A percentile compares a stretch with the other conserved stretches of the same genome.
Evolutionary conservation across 2,888 invertebrate species (phyloP).

Genomic region (Horisme vitalbata): DNA sequence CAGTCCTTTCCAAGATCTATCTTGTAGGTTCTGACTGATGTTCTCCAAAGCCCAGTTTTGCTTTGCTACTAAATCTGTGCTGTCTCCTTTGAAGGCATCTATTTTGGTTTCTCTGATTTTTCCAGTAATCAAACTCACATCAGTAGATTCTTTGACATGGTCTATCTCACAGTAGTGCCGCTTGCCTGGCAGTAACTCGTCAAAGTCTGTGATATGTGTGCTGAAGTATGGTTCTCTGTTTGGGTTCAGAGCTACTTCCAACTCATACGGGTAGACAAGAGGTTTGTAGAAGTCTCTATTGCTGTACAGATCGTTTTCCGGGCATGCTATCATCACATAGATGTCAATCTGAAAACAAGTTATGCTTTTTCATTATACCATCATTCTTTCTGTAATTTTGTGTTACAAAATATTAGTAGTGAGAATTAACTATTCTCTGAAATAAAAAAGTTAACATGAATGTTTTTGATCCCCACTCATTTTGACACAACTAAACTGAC

Average conservation of each 20-base stretch:
- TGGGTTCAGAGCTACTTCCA: slow-evolving; percentile 91
- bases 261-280: slow-evolving; percentile 95
- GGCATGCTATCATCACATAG: slow-evolving; percentile 95
- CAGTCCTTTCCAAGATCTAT: slow-evolving; percentile 92
- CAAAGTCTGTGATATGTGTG: slow-evolving; percentile 88
- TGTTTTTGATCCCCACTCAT: too few species aligned
- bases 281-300: slow-evolving; percentile 94
- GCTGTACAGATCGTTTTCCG: slow-evolving; percentile 93
- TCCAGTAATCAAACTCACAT: slow-evolving; percentile 90
- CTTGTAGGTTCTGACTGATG: slow-evolving; percentile 85
- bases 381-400: too few species aligned
- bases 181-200: slow-evolving; percentile 87
- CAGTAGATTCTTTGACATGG: slow-evolving; percentile 69
- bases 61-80: slow-evolving; percentile 68
- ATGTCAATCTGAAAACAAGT: slow-evolving; percentile 90
- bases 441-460: too few species aligned
- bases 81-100: slow-evolving; percentile 56
- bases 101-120: slow-evolving; percentile 81
- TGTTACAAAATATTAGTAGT: too few species aligned
- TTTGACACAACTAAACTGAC: too few species aligned
- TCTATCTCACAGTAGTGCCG: slow-evolving; percentile 74
- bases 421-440: too few species aligned
- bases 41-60: slow-evolving; percentile 79
- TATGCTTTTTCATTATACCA: too few species aligned
- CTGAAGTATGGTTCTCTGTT: slow-evolving; percentile 80